Conservation (phyloP, 2,797 vertebrate species). For the Orientallactaga sibirica region DNA sequence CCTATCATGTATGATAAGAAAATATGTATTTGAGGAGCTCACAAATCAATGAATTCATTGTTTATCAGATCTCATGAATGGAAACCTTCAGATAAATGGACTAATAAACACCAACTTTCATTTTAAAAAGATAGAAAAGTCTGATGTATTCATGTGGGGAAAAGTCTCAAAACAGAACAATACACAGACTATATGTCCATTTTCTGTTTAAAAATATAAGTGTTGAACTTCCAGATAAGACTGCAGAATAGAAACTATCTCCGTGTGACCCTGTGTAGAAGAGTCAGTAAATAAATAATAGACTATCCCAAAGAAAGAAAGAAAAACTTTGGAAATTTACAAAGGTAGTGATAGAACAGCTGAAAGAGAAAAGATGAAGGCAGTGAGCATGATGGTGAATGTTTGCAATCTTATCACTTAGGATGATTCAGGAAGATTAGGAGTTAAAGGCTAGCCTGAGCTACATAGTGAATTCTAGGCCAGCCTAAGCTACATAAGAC, state of each 20-base stretch:
- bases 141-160: neutral
- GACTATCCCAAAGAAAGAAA: neutral
- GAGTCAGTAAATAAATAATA: neutral
- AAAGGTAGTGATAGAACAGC: neutral
- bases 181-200: neutral
- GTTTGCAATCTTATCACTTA: neutral
- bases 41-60: neutral
- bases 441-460: neutral
- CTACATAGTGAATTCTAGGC: neutral
- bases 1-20: neutral
- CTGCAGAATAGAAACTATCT: neutral
- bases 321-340: neutral
- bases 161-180: slow-evolving; percentile 52
- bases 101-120: neutral
- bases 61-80: neutral
- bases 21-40: neutral
- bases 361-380: neutral
- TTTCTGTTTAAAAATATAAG: slow-evolving; percentile 48
- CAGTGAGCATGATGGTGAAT: neutral
- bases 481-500: neutral
- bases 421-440: neutral
- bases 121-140: neutral
- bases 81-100: neutral
- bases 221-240: neutral
- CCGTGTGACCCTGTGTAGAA: neutral